Percentiles rank a stretch among this genome's conserved stretches.
phyloP scores from a whole-genome alignment of 2,113 vertebrate species.

The Electrona antarctica region DNA sequence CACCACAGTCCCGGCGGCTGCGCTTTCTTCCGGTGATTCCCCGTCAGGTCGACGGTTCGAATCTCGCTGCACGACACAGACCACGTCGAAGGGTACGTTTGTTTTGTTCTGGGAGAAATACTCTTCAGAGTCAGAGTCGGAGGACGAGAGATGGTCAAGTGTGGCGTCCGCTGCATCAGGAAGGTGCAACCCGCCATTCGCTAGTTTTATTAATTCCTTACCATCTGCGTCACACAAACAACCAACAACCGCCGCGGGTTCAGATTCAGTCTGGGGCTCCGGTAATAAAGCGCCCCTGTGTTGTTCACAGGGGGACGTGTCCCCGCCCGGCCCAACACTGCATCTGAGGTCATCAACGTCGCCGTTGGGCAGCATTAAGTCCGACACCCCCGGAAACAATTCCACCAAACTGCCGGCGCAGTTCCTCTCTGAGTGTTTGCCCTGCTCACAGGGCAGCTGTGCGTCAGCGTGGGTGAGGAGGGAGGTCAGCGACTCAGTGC shows the following conservation, averaged over 20 bases:
- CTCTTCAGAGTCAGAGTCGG: not conserved
- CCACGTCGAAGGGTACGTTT: not conserved
- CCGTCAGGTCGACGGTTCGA: no score
- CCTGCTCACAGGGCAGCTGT: conserved; percentile 7
- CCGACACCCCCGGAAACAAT: not conserved
- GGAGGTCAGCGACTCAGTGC: not conserved
- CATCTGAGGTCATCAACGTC: not conserved
- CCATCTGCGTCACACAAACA: conserved; percentile 16
- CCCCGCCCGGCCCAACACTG: not conserved
- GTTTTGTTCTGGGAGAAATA: not conserved
- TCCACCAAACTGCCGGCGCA: conserved; percentile 14
- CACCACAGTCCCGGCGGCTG: no score
- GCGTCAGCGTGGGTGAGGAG: not conserved
- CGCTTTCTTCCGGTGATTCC: no score
- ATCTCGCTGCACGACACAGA: conserved; percentile 2
- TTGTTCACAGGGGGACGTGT: not conserved
- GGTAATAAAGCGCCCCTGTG: not conserved
- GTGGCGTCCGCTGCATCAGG: conserved; percentile 14
- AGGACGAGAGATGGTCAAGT: conserved; percentile 16
- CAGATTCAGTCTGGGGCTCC: not conserved
- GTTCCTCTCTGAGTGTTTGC: conserved; percentile 26
- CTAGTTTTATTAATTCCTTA: conserved; percentile 60
- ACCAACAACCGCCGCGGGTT: no score
- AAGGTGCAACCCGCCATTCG: conserved; percentile 76
- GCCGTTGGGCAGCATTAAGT: conserved; percentile 55